Evolutionary conservation across 2,888 invertebrate genomes (phyloP).

Genomic region (Cephonodes hylas): DNA sequence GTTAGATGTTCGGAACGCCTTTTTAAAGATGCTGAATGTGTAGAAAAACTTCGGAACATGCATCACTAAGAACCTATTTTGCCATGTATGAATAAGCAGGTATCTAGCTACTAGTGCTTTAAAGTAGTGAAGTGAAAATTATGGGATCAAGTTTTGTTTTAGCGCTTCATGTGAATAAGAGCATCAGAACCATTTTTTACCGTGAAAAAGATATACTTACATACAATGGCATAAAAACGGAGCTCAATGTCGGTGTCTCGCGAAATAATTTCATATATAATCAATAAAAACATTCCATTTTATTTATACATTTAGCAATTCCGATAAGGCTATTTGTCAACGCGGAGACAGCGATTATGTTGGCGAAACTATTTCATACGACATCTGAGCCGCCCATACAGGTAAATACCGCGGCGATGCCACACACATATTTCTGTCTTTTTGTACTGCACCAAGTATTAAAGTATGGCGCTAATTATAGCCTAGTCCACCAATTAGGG

Average conservation of each 20-base stretch:
- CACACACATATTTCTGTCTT: not conserved
- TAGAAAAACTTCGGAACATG: too few species aligned
- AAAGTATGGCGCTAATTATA: not conserved
- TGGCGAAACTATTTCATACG: not conserved
- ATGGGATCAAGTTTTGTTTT: too few species aligned
- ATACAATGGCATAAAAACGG: not conserved
- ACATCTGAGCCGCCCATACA: not conserved
- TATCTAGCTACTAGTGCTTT: too few species aligned
- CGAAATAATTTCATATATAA: not conserved
- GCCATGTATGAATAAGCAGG: too few species aligned
- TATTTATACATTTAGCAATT: not conserved
- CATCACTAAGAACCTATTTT: too few species aligned
- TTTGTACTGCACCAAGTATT: not conserved
- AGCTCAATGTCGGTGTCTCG: not conserved
- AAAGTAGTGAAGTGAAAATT: too few species aligned
- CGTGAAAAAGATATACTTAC: too few species aligned
- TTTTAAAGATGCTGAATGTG: too few species aligned
- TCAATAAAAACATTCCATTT: not conserved
- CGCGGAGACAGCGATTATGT: not conserved
- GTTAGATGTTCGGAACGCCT: too few species aligned
- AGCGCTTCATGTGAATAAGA: too few species aligned
- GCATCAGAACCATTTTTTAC: too few species aligned
- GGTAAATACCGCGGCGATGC: not conserved
- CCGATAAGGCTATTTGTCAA: not conserved
- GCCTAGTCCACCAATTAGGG: not conserved